Conservation (phyloP, 2,888 invertebrate species). For the Dromius quadrimaculatus region DNA sequence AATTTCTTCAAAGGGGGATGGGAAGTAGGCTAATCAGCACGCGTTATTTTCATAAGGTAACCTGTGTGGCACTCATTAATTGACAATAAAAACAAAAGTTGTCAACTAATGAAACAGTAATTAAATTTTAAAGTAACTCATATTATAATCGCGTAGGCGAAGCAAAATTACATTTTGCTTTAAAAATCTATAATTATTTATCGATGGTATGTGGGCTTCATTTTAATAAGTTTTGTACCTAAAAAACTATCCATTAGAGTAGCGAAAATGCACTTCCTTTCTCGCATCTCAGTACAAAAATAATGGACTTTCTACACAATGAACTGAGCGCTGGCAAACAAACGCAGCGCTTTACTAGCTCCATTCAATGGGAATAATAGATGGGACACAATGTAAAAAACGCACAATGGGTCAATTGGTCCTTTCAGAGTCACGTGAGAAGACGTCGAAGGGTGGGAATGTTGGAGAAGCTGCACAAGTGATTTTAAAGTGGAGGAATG, state of each 20-base stretch:
- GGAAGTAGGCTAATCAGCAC: too few species aligned
- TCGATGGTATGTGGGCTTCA: too few species aligned
- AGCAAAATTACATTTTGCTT: too few species aligned
- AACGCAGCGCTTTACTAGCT: slow-evolving; percentile 45
- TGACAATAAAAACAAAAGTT: slow-evolving; percentile 31
- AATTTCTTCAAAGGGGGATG: too few species aligned
- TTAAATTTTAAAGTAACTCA: slow-evolving; percentile 36
- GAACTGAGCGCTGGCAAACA: slow-evolving; percentile 47
- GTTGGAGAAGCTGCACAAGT: slow-evolving; percentile 2
- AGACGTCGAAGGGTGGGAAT: neutral
- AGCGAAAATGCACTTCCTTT: slow-evolving; percentile 17
- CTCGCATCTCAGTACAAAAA: slow-evolving; percentile 37
- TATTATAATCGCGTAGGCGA: too few species aligned
- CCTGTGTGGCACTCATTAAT: too few species aligned
- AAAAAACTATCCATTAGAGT: too few species aligned
- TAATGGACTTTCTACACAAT: slow-evolving; percentile 50
- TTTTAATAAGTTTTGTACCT: too few species aligned
- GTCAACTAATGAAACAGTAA: slow-evolving; percentile 31
- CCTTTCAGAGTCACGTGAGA: slow-evolving; percentile 36
- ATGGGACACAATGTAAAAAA: slow-evolving; percentile 51
- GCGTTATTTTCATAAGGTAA: too few species aligned
- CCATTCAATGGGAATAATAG: slow-evolving; percentile 48
- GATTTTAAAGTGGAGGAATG: slow-evolving; percentile 13
- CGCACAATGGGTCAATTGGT: slow-evolving; percentile 52
- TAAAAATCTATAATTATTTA: too few species aligned